These are phyloP conservation scores for Micromesistius poutassou DNA, from an alignment of 2,797 vertebrate species.

Conservation along the genomic window DNA sequence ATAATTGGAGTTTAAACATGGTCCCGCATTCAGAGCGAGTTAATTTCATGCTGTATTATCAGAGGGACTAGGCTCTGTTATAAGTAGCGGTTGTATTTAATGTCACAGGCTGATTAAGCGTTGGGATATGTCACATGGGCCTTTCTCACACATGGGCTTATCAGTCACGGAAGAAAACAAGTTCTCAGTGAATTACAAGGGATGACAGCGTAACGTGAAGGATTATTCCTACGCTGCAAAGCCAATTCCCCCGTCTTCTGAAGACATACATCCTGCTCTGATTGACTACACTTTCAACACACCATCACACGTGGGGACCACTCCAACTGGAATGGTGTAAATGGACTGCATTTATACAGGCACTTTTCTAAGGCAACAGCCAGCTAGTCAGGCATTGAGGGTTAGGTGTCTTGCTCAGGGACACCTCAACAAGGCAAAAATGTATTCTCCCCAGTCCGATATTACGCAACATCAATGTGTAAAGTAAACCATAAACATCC, in stretches of 20 bases:
- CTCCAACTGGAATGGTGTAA: too few relatives aligned
- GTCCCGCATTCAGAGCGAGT: not conserved
- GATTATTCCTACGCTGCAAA: not conserved
- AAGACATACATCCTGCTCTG: too few relatives aligned
- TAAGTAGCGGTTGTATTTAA: not conserved
- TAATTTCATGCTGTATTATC: conserved; percentile 7
- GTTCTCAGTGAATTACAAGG: not conserved
- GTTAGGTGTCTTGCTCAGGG: too few relatives aligned
- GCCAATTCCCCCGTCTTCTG: not conserved
- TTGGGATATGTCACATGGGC: not conserved
- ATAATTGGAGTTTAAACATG: not conserved
- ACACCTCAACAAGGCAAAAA: not conserved
- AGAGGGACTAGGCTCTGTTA: not conserved
- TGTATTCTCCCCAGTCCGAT: not conserved
- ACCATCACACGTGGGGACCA: not conserved
- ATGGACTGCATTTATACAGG: too few relatives aligned
- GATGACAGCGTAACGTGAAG: not conserved
- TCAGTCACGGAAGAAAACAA: not conserved
- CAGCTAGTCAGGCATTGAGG: too few relatives aligned
- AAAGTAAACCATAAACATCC: not conserved
- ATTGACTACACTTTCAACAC: not conserved
- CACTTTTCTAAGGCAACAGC: too few relatives aligned
- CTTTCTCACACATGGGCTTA: not conserved
- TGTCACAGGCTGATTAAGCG: not conserved
- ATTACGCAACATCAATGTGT: not conserved